Base-by-base conservation (phyloP, 2,888 invertebrate genomes). In the Volucella inflata region DNA sequence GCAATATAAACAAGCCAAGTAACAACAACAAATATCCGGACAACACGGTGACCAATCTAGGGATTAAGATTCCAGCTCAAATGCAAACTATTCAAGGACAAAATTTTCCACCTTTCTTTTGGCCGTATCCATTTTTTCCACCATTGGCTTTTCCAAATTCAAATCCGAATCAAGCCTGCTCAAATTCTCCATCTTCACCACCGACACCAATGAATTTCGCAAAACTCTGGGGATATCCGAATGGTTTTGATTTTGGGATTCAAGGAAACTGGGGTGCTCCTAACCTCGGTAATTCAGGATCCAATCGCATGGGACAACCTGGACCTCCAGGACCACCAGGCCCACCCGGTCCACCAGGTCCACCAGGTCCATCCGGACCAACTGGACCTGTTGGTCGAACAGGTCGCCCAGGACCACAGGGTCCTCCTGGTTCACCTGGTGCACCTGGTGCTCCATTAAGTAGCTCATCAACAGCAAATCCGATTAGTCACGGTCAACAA, bases 321-420 rank as follows among this genome's bases (percentile, higher is more conserved):
- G 87, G 67, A 80, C 88, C 90, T 64, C 89, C 89, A 64, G 87
- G 64, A 14, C 59, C 79, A 10, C 42, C 50, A 0, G 65, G 80
- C 0, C 77, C 55, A 0, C 42, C 87, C 16, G 74, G 88, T 77
- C 72, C 78, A 74, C 60, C 88, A 80, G 42, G 79, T 74, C 60
- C 88, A 87, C 89, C 90, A 14, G 90, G 89, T 60, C 88, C 89
- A 30, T 89, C 88, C 57, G 80, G 88, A 53, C 88, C 89, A 70
- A 85, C 87, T 8, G 82, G 67, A 6, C 78, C 71, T 8, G 70
- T 75, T 36, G 79, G 87, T 51, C 88, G 88, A 79, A 87, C 87
- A 10, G 78, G 71, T 0, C 77, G 74, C 1, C 80, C 60, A 1
- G 87, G 83, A 0, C 87, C 72, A 8, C 87, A 81, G 16, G 81